Percentiles rank a stretch among this genome's conserved stretches.
Evolutionary conservation across 2,888 invertebrate species (phyloP).

Genomic region (Drosophila anomalipes): DNA sequence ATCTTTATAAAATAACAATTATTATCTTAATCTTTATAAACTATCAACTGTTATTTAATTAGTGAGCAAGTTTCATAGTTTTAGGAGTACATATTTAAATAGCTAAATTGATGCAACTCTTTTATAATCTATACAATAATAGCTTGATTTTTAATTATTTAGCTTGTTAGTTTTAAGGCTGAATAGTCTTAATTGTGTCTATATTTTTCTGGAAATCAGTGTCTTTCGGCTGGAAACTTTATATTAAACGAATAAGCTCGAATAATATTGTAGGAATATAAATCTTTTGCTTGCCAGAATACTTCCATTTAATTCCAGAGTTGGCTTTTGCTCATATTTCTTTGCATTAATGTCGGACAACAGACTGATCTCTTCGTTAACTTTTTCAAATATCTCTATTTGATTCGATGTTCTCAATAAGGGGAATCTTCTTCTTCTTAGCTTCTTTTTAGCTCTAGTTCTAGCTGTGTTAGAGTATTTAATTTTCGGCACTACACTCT

Average conservation of each 20-base stretch:
- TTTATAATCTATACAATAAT: not conserved
- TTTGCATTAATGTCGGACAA: too few relatives aligned
- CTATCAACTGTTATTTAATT: not conserved
- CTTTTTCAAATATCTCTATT: not conserved
- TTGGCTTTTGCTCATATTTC: not conserved
- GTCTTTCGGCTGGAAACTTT: not conserved
- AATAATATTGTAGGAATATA: not conserved
- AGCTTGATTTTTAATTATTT: not conserved
- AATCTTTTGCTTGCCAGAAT: not conserved
- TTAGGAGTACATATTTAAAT: not conserved
- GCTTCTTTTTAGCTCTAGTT: not conserved
- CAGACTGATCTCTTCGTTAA: not conserved
- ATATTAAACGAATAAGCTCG: not conserved
- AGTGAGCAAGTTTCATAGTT: not conserved
- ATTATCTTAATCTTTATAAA: not conserved
- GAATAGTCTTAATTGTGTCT: not conserved
- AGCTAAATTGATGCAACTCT: not conserved
- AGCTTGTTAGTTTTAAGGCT: not conserved
- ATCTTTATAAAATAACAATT: not conserved
- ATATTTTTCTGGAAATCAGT: not conserved
- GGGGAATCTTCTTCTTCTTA: too few relatives aligned
- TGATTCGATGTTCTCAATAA: not conserved
- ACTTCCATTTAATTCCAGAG: not conserved
- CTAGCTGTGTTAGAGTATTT: not conserved
- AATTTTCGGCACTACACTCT: not conserved